A percentile compares a stretch with the other conserved stretches of the same genome.
These are phyloP conservation scores for Automeris io DNA, from an alignment of 2,888 invertebrate species.

Conservation along the genomic window DNA sequence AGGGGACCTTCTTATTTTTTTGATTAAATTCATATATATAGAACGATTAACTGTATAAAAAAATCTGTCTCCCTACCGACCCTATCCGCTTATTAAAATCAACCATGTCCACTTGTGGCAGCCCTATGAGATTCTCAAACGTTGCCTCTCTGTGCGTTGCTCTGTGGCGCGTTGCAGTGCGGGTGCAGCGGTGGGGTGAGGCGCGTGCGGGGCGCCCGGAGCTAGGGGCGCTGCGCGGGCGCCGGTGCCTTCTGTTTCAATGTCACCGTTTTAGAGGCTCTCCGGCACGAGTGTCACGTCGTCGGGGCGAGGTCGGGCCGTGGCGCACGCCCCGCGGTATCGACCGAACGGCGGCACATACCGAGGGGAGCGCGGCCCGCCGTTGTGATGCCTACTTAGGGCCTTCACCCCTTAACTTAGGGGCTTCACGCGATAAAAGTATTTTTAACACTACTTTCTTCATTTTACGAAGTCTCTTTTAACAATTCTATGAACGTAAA, in stretches of 20 bases:
- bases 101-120: background rate
- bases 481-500: too few species aligned
- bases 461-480: too few species aligned
- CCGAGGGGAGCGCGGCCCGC: slow-evolving; percentile 24
- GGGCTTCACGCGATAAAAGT: too few species aligned
- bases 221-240: slow-evolving; percentile 4
- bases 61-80: too few species aligned
- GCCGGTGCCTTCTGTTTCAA: background rate
- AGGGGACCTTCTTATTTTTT: too few species aligned
- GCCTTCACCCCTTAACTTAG: too few species aligned
- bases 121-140: background rate
- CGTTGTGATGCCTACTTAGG: too few species aligned
- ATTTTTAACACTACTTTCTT: too few species aligned
- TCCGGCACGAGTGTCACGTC: slow-evolving; percentile 46
- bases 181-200: too few species aligned
- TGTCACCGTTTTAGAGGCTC: slow-evolving; percentile 9
- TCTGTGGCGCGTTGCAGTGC: background rate
- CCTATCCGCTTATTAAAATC: too few species aligned
- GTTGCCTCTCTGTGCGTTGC: background rate
- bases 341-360: slow-evolving; percentile 31
- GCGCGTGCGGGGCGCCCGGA: background rate
- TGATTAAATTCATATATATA: too few species aligned
- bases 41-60: too few species aligned
- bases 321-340: slow-evolving; percentile 34
- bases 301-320: slow-evolving; percentile 29